phyloP scores from a whole-genome alignment of 2,888 invertebrate species.

The Crioceris asparagi region DNA sequence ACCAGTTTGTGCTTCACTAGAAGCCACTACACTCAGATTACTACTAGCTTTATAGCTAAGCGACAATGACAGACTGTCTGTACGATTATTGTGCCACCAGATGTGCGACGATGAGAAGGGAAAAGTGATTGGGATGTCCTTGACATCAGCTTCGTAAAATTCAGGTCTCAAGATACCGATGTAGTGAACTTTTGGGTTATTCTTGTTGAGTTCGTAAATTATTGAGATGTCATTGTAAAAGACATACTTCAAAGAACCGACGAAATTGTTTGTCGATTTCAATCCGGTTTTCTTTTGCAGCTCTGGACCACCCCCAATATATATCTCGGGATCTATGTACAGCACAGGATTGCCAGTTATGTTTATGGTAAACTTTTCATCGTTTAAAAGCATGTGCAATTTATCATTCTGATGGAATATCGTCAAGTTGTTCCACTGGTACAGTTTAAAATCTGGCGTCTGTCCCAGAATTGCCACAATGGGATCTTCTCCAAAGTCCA shows the following conservation, averaged over 20 bases:
- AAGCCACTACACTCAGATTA: constrained; percentile 70
- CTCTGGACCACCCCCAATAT: constrained; percentile 69
- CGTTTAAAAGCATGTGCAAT: constrained; percentile 66
- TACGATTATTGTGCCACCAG: constrained; percentile 75
- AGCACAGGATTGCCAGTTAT: constrained; percentile 64
- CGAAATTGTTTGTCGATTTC: constrained; percentile 42
- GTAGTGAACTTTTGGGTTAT: constrained; percentile 63
- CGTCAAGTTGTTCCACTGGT: constrained; percentile 81
- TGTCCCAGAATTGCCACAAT: constrained; percentile 56
- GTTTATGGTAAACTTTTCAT: constrained; percentile 56
- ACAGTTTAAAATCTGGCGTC: constrained; percentile 53
- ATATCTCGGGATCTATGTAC: constrained; percentile 89
- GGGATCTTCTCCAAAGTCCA: constrained; percentile 77
- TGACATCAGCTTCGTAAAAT: constrained; percentile 72
- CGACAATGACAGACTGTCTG: constrained; percentile 61
- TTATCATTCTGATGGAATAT: constrained; percentile 67
- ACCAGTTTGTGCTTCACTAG: constrained; percentile 65
- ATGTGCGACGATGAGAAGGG: constrained; percentile 85
- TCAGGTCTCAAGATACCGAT: constrained; percentile 61
- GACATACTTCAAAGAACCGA: constrained; percentile 81
- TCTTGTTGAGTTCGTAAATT: constrained; percentile 73
- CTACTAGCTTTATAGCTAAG: constrained; percentile 82
- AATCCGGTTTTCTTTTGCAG: constrained; percentile 69
- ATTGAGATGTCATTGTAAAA: constrained; percentile 90
- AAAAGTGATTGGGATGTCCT: constrained; percentile 82